Evolutionary conservation across 2,888 invertebrate species (phyloP).

Genomic region (Cyclophora albipunctata): DNA sequence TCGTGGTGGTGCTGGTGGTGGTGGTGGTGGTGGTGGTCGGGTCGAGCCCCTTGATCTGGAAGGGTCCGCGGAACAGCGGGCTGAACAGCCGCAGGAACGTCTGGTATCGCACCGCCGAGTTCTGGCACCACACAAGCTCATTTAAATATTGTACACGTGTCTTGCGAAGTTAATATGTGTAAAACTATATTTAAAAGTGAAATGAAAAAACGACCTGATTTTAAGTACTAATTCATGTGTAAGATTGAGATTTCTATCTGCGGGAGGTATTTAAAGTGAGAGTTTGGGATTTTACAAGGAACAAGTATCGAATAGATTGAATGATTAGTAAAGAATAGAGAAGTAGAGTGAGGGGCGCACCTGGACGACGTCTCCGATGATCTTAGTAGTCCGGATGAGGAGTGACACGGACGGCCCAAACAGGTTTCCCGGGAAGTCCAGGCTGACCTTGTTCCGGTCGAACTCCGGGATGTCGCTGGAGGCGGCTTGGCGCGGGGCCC

Average conservation of each 20-base stretch:
- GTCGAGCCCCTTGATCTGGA: constrained; percentile 83
- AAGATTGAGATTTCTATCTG: too few relatives aligned
- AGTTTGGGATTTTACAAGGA: too few relatives aligned
- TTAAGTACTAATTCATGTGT: too few relatives aligned
- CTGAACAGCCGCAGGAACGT: constrained; percentile 83
- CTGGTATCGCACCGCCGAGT: constrained; percentile 84
- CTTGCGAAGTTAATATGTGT: too few relatives aligned
- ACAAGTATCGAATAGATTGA: too few relatives aligned
- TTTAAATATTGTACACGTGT: neutral
- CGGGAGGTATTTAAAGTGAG: too few relatives aligned
- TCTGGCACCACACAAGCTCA: constrained; percentile 60
- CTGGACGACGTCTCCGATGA: constrained; percentile 79
- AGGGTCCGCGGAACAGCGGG: constrained; percentile 82
- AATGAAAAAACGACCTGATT: too few relatives aligned
- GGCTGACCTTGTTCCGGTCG: constrained; percentile 78
- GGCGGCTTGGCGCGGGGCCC: constrained; percentile 13
- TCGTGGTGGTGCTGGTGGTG: constrained; percentile 24
- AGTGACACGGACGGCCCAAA: constrained; percentile 81
- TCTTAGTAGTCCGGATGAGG: constrained; percentile 79
- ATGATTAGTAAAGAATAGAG: too few relatives aligned
- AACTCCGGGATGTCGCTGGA: constrained; percentile 71
- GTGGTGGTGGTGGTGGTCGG: constrained; percentile 72
- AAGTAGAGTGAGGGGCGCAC: constrained; percentile 37
- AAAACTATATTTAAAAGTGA: too few relatives aligned
- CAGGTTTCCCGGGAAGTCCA: constrained; percentile 79